phyloP scores from a whole-genome alignment of 2,888 invertebrate species.

The Microctonus brassicae region DNA sequence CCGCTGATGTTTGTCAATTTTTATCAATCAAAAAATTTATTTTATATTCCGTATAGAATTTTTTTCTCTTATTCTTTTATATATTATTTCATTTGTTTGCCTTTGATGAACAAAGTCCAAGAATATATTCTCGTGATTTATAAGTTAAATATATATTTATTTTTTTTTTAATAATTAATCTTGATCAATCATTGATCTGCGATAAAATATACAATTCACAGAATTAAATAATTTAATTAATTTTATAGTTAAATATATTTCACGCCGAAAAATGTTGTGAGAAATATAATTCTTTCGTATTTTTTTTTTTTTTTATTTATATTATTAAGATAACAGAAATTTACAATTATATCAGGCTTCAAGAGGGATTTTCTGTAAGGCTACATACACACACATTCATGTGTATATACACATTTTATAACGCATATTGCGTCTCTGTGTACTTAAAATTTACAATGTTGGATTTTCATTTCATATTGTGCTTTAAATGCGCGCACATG shows the following conservation, averaged over 20 bases:
- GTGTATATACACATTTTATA: not conserved
- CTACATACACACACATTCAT: no score
- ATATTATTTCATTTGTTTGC: slow-evolving; percentile 19
- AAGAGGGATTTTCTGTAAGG: not conserved
- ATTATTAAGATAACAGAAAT: not conserved
- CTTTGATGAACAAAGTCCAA: not conserved
- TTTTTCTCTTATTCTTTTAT: not conserved
- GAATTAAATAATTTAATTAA: not conserved
- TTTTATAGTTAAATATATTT: not conserved
- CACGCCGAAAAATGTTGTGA: not conserved
- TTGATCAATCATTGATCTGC: not conserved
- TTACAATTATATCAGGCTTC: not conserved
- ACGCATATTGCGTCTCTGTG: not conserved
- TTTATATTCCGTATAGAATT: no score
- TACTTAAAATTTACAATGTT: slow-evolving; percentile 1
- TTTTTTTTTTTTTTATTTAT: not conserved
- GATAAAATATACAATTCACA: not conserved
- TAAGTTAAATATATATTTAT: no score
- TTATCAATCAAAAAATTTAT: not conserved
- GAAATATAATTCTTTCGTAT: not conserved
- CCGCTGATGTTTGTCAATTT: not conserved
- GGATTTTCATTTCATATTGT: not conserved
- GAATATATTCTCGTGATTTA: not conserved
- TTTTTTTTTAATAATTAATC: not conserved
- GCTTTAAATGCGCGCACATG: not conserved